A percentile compares a stretch with the other conserved stretches of the same genome.
phyloP scores from a whole-genome alignment of 2,888 invertebrate genomes.

The Therioaphis trifolii region DNA sequence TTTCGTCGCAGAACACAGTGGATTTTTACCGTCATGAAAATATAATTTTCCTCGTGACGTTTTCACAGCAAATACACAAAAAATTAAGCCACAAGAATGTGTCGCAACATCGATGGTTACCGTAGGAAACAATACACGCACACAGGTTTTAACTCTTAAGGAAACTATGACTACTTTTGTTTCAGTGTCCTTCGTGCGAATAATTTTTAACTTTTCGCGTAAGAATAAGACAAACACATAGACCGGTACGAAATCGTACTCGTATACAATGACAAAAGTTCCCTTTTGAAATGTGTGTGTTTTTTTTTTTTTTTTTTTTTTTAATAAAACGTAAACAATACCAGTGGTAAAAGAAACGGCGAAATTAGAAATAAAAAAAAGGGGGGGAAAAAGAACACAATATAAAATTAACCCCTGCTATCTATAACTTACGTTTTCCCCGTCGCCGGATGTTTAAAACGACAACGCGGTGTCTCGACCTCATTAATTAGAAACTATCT shows the following conservation, averaged over 20 bases:
- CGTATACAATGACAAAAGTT: neutral
- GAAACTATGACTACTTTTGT: too few relatives aligned
- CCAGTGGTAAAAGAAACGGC: neutral
- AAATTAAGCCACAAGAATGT: too few relatives aligned
- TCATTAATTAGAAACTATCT: neutral
- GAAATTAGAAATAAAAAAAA: neutral
- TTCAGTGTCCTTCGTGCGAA: too few relatives aligned
- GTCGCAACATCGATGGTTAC: too few relatives aligned
- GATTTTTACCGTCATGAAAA: too few relatives aligned
- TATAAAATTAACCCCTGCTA: neutral
- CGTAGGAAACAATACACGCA: too few relatives aligned
- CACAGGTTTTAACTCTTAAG: too few relatives aligned
- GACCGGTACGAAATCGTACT: neutral
- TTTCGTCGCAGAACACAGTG: too few relatives aligned
- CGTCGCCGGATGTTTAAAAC: neutral
- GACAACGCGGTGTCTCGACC: neutral
- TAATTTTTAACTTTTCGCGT: slow-evolving; percentile 1
- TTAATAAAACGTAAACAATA: neutral
- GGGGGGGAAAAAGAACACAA: neutral
- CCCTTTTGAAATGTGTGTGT: neutral
- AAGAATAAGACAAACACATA: neutral
- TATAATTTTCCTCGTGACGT: too few relatives aligned
- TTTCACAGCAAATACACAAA: too few relatives aligned
- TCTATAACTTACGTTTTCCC: neutral
- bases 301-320: neutral